These are phyloP conservation scores for Papilio dardanus DNA, from an alignment of 1,140 invertebrate genomes.

Conservation along the genomic window DNA sequence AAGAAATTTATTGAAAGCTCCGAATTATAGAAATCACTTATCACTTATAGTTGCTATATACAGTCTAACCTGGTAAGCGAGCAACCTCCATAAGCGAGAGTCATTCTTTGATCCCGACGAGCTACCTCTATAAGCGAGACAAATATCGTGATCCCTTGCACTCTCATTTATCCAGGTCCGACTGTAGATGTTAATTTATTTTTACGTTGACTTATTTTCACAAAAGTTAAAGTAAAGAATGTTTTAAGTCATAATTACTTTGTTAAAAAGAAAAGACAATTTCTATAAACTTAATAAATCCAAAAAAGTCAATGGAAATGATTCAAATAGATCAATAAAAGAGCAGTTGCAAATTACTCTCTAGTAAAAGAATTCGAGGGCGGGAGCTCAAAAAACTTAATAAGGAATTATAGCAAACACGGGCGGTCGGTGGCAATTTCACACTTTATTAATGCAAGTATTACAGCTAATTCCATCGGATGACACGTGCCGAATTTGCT, in stretches of 20 bases:
- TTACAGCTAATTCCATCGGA: constrained; percentile 78
- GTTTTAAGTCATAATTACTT: not conserved
- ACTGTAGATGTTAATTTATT: not conserved
- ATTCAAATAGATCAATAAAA: constrained; percentile 10
- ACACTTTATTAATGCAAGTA: constrained; percentile 83
- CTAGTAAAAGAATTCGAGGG: constrained; percentile 39
- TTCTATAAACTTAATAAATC: not conserved
- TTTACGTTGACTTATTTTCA: not conserved
- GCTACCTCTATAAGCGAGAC: too few species aligned
- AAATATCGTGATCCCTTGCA: too few species aligned
- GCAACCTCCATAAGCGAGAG: too few species aligned
- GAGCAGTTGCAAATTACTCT: constrained; percentile 21
- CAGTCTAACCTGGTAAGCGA: too few species aligned
- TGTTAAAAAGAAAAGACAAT: not conserved
- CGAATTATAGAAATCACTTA: constrained; percentile 31
- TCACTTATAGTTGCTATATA: too few species aligned
- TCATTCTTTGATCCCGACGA: too few species aligned
- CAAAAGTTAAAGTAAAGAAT: not conserved
- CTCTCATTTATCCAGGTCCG: too few species aligned
- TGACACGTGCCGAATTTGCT: constrained; percentile 79
- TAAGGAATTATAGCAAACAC: constrained; percentile 80
- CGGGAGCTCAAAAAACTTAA: constrained; percentile 61
- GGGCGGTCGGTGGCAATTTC: constrained; percentile 75
- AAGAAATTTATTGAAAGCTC: constrained; percentile 27
- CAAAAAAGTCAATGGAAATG: not conserved